Evolutionary conservation across 2,888 invertebrate species (phyloP), one percentile per base, ranked within the genome.

Genomic region (Platycnemis pennipes): DNA sequence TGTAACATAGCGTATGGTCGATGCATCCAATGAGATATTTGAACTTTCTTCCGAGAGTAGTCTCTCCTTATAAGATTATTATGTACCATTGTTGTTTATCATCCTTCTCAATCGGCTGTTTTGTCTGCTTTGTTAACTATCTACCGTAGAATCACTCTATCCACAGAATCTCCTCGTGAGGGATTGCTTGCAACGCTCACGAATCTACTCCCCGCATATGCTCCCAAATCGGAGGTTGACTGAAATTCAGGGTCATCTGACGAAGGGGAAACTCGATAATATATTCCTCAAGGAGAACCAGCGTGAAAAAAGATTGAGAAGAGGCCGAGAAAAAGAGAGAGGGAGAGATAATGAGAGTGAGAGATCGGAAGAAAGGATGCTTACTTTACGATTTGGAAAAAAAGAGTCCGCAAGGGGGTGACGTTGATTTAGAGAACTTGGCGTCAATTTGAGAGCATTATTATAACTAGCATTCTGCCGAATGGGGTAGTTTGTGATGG

Each of bases 281-380:
- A 31, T 77, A 77, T 77, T 31, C 69, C 31, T 37, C 69, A 77
- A 77, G 69, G 69, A 77, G 31, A 77, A 77, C 37, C 69, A 77
- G 69, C 69, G 69, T 31, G 37, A 31, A 77, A 22, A 77, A 37
- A 77, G 69, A 31, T 77, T 77, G 11, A 31, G 37, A 7, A 77
- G 37, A 37, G 69, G 69, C 31, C 13, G 69, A 37, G 37, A n/a
- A n/a, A n/a, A n/a, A n/a, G n/a, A n/a, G n/a, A 49, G 49, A 49
- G 49, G 49, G 49, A 31, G 69, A 0, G 31, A 63, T 8, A 63
- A 63, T 13, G 63, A 22, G 63, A 49, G 49, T 3, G n/a, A 77
- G 31, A 31, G 37, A 13, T 11, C 2, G 16, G 31, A 77, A 77
- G 69, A 37, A 31, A 77, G 69, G 13, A 37, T 1, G 26, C 37